A percentile compares a stretch with the other conserved stretches of the same genome.
Conservation (phyloP, 2,888 invertebrate species). For the Nomada fucata region DNA sequence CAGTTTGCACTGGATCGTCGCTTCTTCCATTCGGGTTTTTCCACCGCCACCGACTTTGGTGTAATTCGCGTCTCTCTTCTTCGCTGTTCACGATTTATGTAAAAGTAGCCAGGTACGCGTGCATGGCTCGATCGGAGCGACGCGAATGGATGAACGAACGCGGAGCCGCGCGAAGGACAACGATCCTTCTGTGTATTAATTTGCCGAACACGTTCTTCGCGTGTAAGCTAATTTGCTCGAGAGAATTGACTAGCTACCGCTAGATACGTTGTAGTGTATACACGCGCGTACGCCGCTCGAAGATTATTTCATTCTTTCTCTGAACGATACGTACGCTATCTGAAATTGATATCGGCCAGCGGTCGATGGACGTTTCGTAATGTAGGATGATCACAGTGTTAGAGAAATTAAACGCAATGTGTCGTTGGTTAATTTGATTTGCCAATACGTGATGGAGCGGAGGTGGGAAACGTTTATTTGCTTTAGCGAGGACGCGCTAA, state of each 20-base stretch:
- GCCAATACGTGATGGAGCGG: background rate
- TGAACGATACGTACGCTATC: constrained; percentile 8
- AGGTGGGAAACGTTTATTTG: background rate
- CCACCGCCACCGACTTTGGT: background rate
- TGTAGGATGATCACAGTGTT: constrained; percentile 1
- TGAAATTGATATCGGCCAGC: constrained; percentile 26
- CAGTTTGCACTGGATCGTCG: background rate
- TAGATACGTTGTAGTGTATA: background rate
- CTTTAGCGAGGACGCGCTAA: background rate
- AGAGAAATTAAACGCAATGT: background rate
- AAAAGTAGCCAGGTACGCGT: too few relatives aligned
- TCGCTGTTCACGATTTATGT: background rate
- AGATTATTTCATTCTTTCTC: background rate
- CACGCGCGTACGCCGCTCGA: background rate
- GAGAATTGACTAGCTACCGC: constrained; percentile 12
- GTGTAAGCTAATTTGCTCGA: constrained; percentile 32
- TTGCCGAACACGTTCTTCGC: constrained; percentile 27
- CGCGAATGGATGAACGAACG: background rate
- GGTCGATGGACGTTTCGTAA: background rate
- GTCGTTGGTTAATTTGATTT: background rate
- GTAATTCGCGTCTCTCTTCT: too few relatives aligned
- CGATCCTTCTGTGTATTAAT: constrained; percentile 38
- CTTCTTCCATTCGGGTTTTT: background rate
- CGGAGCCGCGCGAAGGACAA: background rate
- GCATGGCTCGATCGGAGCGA: constrained; percentile 24